Base-by-base conservation (phyloP, 2,113 vertebrate genomes). In the Notechis scutatus region DNA sequence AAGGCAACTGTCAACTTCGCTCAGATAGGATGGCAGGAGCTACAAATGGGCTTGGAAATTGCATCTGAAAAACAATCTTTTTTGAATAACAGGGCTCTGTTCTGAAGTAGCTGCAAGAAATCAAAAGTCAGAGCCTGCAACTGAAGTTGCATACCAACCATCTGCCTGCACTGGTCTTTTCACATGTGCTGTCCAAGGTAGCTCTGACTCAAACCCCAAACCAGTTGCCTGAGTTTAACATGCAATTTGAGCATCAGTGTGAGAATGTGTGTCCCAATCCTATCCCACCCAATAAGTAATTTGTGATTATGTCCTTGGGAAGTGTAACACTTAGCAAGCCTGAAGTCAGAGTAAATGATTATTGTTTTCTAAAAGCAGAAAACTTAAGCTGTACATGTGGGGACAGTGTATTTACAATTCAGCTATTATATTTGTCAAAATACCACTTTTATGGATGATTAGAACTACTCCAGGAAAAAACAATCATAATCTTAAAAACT, bases 1-100 rank as follows among this genome's bases (percentile, higher is more conserved):
- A 96, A 96, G 95, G 90, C 86, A 95, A 56, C 90, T 93, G 85
- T 94, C 96, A 96, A 93, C 88, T 94, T 59, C 94, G 94, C 85
- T 93, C 92, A 95, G 69, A 91, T 91, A 88, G 42, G 59, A 94
- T 56, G 29, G 94, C 94, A 94, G 96, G 29, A 95, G 94, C 94
- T 47, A 96, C 50, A 96, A 96, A 90, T 87, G 54, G 92, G 89
- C 94, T 90, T 89, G 95, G 81, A 92, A 94, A 90, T 34, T 86
- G 56, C 50, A 90, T 74, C 92, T 87, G 34, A 87, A 92, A 90
- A 45, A 95, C 52, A 94, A 91, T 9, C 69, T 92, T 86, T 81
- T 91, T 89, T 55, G 92, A 55, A 88, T 86, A 87, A 50, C 92
- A 95, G 95, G 21, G 24, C 1, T 87, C 91, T 90, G 89, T 92